Percentiles rank a stretch among this genome's conserved stretches.
These are phyloP conservation scores for Phthorimaea operculella DNA, from an alignment of 1,140 invertebrate genomes.

Conservation along the genomic window DNA sequence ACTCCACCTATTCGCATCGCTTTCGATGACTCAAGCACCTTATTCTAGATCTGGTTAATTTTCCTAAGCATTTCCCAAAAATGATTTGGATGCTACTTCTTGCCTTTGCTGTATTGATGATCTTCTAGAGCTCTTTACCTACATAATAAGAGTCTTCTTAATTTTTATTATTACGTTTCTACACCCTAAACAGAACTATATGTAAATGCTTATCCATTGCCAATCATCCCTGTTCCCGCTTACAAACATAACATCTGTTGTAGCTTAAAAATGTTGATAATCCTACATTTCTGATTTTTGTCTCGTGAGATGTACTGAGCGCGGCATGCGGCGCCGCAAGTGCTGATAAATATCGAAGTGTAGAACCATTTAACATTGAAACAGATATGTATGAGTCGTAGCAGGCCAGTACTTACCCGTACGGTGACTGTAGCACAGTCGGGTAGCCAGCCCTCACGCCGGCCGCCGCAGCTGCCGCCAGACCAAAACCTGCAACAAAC, in stretches of 20 bases:
- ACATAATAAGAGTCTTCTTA: too few relatives aligned
- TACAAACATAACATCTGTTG: neutral
- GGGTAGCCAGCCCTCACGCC: conserved; percentile 77
- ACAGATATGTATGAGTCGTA: conserved; percentile 30
- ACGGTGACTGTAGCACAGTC: conserved; percentile 75
- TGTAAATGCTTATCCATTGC: neutral
- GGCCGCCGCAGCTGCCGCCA: conserved; percentile 57
- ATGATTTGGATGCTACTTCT: too few relatives aligned
- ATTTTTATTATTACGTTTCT: too few relatives aligned
- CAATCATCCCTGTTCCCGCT: neutral
- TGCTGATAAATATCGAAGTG: conserved; percentile 64
- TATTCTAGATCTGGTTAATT: neutral
- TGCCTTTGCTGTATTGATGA: too few relatives aligned
- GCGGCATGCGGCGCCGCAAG: conserved; percentile 52
- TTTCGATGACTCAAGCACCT: neutral
- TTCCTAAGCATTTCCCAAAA: neutral
- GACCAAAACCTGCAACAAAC: conserved; percentile 53
- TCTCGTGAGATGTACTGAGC: conserved; percentile 63
- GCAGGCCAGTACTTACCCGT: conserved; percentile 73
- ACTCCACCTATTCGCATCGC: conserved; percentile 1
- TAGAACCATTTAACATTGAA: conserved; percentile 62
- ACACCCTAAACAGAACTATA: neutral
- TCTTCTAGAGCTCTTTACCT: too few relatives aligned
- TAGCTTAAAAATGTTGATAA: neutral
- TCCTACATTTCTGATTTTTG: conserved; percentile 54